These are phyloP conservation scores for Porites lobata DNA, from an alignment of 92 coral and sea anemone genomes.

Conservation along the genomic window DNA sequence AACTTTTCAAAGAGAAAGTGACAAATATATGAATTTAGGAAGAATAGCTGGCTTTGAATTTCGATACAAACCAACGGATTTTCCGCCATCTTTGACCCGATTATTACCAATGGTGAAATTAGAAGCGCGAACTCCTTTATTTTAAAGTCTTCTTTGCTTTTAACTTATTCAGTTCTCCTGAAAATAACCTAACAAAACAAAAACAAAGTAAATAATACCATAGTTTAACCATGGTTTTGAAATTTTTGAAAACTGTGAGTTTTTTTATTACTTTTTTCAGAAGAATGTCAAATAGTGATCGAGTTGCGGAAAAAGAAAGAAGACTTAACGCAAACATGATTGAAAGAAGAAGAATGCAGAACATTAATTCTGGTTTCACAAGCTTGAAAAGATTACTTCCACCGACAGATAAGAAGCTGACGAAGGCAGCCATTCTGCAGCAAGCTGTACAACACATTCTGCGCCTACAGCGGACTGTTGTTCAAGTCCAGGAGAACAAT, in stretches of 20 bases:
- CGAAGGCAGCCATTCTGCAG: slow-evolving; percentile 88
- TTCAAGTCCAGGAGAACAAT: slow-evolving; percentile 80
- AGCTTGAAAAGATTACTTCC: slow-evolving; percentile 88
- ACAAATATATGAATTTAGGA: too few relatives aligned
- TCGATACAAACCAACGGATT: too few relatives aligned
- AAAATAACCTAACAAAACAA: too few relatives aligned
- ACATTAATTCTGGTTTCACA: slow-evolving; percentile 82
- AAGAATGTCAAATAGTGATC: background rate
- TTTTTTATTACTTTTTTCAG: background rate
- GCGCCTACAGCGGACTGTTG: slow-evolving; percentile 81
- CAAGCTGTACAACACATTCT: slow-evolving; percentile 90
- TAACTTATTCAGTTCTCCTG: too few relatives aligned
- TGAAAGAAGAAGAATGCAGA: slow-evolving; percentile 91
- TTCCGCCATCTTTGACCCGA: too few relatives aligned
- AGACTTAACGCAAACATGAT: slow-evolving; percentile 89
- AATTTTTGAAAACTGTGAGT: too few relatives aligned
- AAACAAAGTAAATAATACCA: background rate
- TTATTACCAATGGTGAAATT: too few relatives aligned
- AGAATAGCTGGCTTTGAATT: too few relatives aligned
- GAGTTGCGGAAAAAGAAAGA: slow-evolving; percentile 68
- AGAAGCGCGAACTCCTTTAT: too few relatives aligned
- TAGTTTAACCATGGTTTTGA: too few relatives aligned
- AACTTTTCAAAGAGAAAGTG: too few relatives aligned
- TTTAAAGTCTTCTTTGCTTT: too few relatives aligned
- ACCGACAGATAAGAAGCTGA: slow-evolving; percentile 85